Evolutionary conservation across 2,888 invertebrate species (phyloP), one percentile per base, ranked within the genome.

Genomic region (Chymomyza caudatula): DNA sequence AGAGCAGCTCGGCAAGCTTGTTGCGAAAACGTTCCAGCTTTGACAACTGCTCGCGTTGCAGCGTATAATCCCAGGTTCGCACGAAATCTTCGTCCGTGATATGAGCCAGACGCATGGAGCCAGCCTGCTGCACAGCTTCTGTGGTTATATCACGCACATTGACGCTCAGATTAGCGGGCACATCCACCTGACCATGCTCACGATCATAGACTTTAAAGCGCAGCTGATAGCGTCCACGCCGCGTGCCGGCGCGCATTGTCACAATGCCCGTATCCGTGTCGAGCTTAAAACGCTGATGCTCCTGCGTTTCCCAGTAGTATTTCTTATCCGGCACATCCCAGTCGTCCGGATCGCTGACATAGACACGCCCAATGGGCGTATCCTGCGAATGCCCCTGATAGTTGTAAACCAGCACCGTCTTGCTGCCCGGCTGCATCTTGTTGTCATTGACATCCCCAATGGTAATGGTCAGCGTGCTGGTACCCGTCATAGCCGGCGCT

Each of bases 261-360:
- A 99, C 95, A 94, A 97, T 96, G 4, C 98, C 98, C 0, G 96
- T 96, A 88, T 97, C 96, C 88, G 96, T 95, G 88, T 98, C 95
- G 25, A 98, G 91, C 69, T 95, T 96, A 89, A 98, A 98, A 78
- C 94, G 94, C 13, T 95, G 94, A 91, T 97, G 96, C 89, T 96
- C 96, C 59, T 94, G 92, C 61, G 93, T 93, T 88, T 96, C 97
- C 96, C 97, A 97, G 88, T 96, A 96, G 92, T 98, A 99, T 81
- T 96, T 97, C 90, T 99, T 99, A 89, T 99, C 98, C 0, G 96
- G 96, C 65, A 98, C 92, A 91, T 99, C 99, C 99, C 99, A 99
- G 90, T 99, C 99, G 90, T 99, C 99, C 65, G 96, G 92, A 91
- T 99, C 99, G 88, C 97, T 96, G 0, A 98, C 98, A 89, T 98